Evolutionary conservation across 2,113 vertebrate genomes (phyloP), one percentile per base, ranked within the genome.

Genomic region (Steatornis caripensis): DNA sequence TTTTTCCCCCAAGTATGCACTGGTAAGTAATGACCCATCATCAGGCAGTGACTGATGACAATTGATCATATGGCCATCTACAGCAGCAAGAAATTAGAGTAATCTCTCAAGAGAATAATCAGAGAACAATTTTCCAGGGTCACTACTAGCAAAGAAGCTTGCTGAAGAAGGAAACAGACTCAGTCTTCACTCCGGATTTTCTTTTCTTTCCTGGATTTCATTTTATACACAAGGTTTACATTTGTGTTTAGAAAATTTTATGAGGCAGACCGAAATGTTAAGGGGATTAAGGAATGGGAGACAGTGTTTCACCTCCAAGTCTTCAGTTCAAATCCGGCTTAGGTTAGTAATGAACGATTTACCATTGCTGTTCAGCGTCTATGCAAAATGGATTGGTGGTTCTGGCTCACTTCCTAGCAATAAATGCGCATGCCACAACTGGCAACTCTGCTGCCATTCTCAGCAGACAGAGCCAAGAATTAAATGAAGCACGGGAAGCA

Each of bases 21-120:
- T 53, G 12, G 87, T 94, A 97, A 97, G 90, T 97, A 97, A 97
- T 95, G 95, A 94, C 94, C 90, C 92, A 96, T 96, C 95, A 92
- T 94, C 94, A 88, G 48, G 84, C 91, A 96, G 70, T 86, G 70
- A 87, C 91, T 94, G 92, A 96, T 95, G 93, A 91, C 95, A 95
- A 94, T 93, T 96, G 95, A 96, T 96, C 79, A 91, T 96, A 93
- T 91, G 77, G 82, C 89, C 93, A 94, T 96, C 89, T 83, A 94
- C 65, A 90, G 91, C 91, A 95, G 94, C 84, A 96, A 95, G 90
- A 96, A 92, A 95, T 97, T 93, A 91, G 93, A 93, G 92, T 69
- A 88, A 92, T 90, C 79, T 96, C 97, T 94, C 94, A 96, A 88
- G 94, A 93, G 93, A 96, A 93, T 95, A 95, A 97, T 95, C 95